Conservation (phyloP, 2,797 vertebrate species). For the Paguma larvata region DNA sequence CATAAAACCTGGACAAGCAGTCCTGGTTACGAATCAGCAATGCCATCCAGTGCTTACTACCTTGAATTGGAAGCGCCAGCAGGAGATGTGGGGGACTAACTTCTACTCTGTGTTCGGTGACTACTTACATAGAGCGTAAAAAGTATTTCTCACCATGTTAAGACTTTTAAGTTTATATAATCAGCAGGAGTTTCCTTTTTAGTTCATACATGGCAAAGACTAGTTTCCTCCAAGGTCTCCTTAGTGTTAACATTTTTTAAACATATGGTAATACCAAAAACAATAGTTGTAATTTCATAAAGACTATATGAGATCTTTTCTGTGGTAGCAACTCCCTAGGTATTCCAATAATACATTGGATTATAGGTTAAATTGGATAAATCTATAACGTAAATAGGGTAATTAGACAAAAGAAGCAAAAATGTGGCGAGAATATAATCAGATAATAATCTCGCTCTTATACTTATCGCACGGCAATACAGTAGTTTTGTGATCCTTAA, state of each 20-base stretch:
- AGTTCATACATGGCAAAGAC: background rate
- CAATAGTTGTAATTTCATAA: background rate
- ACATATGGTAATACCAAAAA: background rate
- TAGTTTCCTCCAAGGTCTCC: background rate
- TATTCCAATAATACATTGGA: constrained; percentile 19
- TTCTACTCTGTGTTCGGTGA: background rate
- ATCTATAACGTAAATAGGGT: background rate
- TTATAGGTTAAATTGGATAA: background rate
- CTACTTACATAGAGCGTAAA: background rate
- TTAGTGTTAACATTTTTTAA: constrained; percentile 31
- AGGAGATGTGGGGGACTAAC: background rate
- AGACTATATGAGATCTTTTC: background rate
- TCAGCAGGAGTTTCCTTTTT: background rate
- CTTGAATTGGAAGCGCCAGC: background rate
- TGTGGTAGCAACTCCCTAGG: background rate
- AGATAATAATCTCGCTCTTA: background rate
- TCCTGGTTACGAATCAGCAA: background rate
- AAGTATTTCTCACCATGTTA: background rate
- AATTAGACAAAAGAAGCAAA: background rate
- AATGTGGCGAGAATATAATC: background rate
- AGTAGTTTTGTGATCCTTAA: background rate
- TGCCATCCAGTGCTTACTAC: background rate
- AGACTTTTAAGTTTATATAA: background rate
- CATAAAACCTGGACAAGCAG: background rate
- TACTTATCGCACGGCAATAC: background rate